Percentiles rank a stretch among this genome's conserved stretches.
These are phyloP conservation scores for Sogatella furcifera DNA, from an alignment of 1,140 invertebrate species.

Conservation along the genomic window DNA sequence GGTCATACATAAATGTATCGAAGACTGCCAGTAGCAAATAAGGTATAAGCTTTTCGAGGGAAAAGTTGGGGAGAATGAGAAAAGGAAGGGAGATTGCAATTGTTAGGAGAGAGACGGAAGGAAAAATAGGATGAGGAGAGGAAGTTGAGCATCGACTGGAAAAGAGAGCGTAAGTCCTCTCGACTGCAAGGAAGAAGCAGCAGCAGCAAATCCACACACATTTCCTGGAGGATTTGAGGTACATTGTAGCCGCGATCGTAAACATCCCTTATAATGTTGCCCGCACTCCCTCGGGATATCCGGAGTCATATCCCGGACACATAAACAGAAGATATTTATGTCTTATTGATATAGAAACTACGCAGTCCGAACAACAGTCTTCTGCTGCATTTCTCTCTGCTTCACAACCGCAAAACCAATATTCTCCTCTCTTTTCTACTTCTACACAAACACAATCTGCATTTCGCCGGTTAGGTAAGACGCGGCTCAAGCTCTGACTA, in stretches of 20 bases:
- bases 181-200: not conserved
- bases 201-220: constrained; percentile 8
- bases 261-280: constrained; percentile 8
- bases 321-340: constrained; percentile 11
- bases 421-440: too few relatives aligned
- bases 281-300: constrained; percentile 9
- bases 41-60: too few relatives aligned
- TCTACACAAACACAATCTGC: too few relatives aligned
- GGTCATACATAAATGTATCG: too few relatives aligned
- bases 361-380: not conserved
- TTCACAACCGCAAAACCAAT: too few relatives aligned
- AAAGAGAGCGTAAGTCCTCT: constrained; percentile 13
- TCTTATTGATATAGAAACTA: constrained; percentile 16
- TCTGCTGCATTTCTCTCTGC: not conserved
- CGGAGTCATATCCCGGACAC: not conserved
- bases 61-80: too few relatives aligned
- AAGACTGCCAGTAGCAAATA: too few relatives aligned
- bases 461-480: too few relatives aligned
- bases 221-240: constrained; percentile 17
- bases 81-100: too few relatives aligned
- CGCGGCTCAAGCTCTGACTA: too few relatives aligned
- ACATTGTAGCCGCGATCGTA: constrained; percentile 8
- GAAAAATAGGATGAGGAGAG: too few relatives aligned
- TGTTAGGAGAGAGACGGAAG: too few relatives aligned
- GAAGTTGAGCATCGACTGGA: constrained; percentile 2